Evolutionary conservation across 1,140 invertebrate genomes (phyloP), one percentile per base, ranked within the genome.

Genomic region (Drosophila erecta): DNA sequence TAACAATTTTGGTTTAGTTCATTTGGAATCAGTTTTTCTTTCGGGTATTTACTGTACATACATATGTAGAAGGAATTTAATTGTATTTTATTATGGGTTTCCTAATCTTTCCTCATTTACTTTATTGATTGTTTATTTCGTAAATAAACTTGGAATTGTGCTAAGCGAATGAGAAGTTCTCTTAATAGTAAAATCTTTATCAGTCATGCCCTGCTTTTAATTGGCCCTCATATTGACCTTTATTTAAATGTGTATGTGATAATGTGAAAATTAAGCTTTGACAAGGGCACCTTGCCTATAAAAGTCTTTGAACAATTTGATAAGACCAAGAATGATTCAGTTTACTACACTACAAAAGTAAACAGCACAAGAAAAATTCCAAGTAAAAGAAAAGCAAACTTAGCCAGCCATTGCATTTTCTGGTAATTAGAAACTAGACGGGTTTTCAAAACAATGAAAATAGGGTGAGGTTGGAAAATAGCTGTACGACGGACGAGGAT

Each of bases 391-490:
- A 61, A 50, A 56, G 22, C 15, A 69, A 49, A 57, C 50, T 20
- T 30, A 49, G 27, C 51, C 51, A 58, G 55, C 46, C 71, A 80
- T 65, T 69, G 72, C 44, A 74, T 84, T 67, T 70, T 64, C 33
- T 76, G 64, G 85, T 89, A 89, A 89, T 84, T 89, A 85, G 66
- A 89, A 71, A 74, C 80, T 65, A 56, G 69, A 53, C 47, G 55
- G 50, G 43, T 50, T 61, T 50, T 54, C 46, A 67, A 17, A 24
- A 24, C 38, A 37, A 37, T 15, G 35, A 54, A 20, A 51, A 22
- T 14, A 2, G 15, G 20, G 22, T 49, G 43, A 47, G 38, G 12
- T 65, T 65, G 43, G 27, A 53, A 53, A 53, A 22, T 22, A 17
- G 40, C 12, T 44, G 15, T 51, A 5, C 22, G 12, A 30, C 33